Evolutionary conservation across 2,113 vertebrate species (phyloP).

Genomic region (Cyrtonyx montezumae): DNA sequence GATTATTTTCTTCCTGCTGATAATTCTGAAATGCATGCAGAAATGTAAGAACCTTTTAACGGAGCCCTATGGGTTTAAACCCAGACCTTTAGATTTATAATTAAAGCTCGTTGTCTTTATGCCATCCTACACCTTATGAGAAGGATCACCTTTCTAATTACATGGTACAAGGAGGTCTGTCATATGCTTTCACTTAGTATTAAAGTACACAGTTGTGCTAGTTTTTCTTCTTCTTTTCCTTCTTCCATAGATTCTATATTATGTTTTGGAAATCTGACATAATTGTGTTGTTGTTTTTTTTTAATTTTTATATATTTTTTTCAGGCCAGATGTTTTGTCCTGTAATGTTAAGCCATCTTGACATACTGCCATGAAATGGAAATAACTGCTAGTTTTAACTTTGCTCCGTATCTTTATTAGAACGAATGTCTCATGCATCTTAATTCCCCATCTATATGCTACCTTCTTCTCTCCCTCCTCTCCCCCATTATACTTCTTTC

Average conservation of each 20-base stretch:
- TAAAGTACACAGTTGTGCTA: constrained; percentile 50
- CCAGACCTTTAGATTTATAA: constrained; percentile 65
- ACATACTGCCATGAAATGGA: constrained; percentile 74
- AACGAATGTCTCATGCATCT: constrained; percentile 70
- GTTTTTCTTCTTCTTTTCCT: constrained; percentile 28
- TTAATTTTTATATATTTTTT: neutral
- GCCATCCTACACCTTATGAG: constrained; percentile 55
- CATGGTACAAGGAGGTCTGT: constrained; percentile 38
- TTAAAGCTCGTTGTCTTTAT: constrained; percentile 71
- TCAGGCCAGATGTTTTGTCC: constrained; percentile 76
- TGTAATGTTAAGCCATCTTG: constrained; percentile 78
- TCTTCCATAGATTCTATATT: constrained; percentile 50
- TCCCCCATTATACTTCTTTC: constrained; percentile 14
- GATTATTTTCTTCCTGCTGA: constrained; percentile 64
- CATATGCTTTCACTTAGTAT: constrained; percentile 49
- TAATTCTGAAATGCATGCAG: constrained; percentile 64
- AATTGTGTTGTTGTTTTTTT: neutral
- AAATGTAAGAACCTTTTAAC: constrained; percentile 47
- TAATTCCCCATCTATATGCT: constrained; percentile 65
- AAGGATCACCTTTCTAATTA: constrained; percentile 63
- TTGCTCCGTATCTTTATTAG: constrained; percentile 78
- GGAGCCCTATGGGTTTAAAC: constrained; percentile 55
- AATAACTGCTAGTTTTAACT: constrained; percentile 77
- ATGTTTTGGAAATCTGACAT: constrained; percentile 73
- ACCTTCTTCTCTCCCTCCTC: constrained; percentile 26